Percentiles rank a stretch among this genome's conserved stretches.
These are phyloP conservation scores for Alloplasta piceator DNA, from an alignment of 2,888 invertebrate genomes.

Conservation along the genomic window DNA sequence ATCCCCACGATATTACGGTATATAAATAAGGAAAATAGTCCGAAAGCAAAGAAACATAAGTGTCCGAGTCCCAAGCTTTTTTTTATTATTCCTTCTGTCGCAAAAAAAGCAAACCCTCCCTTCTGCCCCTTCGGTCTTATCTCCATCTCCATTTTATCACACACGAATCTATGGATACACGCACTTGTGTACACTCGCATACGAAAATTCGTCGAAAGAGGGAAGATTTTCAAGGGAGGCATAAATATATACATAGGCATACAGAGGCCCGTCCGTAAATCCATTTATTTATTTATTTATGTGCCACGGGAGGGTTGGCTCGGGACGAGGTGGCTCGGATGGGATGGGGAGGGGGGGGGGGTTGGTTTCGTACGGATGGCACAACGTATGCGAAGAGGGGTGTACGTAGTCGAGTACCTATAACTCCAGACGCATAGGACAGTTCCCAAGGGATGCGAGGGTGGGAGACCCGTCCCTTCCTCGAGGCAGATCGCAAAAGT, in stretches of 20 bases:
- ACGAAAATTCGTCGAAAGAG: conserved; percentile 26
- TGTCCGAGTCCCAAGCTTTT: background rate
- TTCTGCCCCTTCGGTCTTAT: conserved; percentile 36
- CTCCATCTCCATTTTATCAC: background rate
- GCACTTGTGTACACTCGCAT: conserved; percentile 1
- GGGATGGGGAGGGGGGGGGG: conserved; percentile 58
- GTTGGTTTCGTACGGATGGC: conserved; percentile 48
- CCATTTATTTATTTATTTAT: conserved; percentile 84
- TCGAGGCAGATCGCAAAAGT: conserved; percentile 78
- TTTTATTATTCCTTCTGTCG: background rate
- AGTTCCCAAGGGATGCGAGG: conserved; percentile 77
- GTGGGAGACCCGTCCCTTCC: conserved; percentile 60
- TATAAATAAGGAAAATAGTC: conserved; percentile 20
- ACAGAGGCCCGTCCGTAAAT: conserved; percentile 75
- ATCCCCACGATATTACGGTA: background rate
- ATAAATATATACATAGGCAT: conserved; percentile 25
- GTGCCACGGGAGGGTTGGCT: conserved; percentile 76
- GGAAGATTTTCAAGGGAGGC: conserved; percentile 39
- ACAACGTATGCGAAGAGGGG: conserved; percentile 59
- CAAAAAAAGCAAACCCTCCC: conserved; percentile 4
- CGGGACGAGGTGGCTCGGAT: conserved; percentile 66
- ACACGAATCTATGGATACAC: background rate
- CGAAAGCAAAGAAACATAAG: conserved; percentile 24
- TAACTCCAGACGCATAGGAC: conserved; percentile 70
- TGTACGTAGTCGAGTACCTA: conserved; percentile 71